A percentile compares a stretch with the other conserved stretches of the same genome.
These are phyloP conservation scores for Phymatocera aterrima DNA, from an alignment of 2,888 invertebrate species.

Conservation along the genomic window DNA sequence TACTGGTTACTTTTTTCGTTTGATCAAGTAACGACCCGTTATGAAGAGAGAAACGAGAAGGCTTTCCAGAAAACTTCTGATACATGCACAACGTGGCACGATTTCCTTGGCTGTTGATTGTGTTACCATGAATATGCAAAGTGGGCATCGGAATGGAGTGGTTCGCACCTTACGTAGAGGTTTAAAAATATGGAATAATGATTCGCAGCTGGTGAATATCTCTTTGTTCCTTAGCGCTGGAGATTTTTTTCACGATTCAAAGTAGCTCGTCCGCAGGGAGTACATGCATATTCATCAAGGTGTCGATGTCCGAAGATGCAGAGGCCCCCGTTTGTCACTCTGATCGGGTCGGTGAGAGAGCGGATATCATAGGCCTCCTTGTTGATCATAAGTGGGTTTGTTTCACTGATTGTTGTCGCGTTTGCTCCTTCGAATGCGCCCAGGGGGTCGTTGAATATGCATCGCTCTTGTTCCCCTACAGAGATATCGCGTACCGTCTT, in stretches of 20 bases:
- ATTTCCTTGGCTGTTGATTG: not conserved
- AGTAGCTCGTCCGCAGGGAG: constrained; percentile 26
- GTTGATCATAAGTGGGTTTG: constrained; percentile 72
- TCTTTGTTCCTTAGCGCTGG: constrained; percentile 9
- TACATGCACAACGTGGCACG: too few species aligned
- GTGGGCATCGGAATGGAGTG: not conserved
- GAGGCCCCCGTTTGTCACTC: constrained; percentile 17
- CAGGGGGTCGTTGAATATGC: constrained; percentile 68
- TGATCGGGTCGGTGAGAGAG: constrained; percentile 23
- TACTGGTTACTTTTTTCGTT: too few species aligned
- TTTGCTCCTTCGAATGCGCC: constrained; percentile 55
- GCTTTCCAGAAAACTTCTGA: too few species aligned
- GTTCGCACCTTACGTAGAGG: not conserved
- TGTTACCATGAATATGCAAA: not conserved
- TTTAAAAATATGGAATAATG: not conserved
- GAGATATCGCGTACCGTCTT: constrained; percentile 48
- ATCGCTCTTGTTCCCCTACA: constrained; percentile 52
- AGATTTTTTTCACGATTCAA: not conserved
- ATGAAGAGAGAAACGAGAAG: too few species aligned
- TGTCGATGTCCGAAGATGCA: constrained; percentile 30
- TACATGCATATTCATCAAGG: constrained; percentile 34
- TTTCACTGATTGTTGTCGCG: constrained; percentile 72
- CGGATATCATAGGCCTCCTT: constrained; percentile 55
- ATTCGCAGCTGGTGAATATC: not conserved
- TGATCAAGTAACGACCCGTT: too few species aligned